phyloP scores from a whole-genome alignment of 2,888 invertebrate genomes.

The Hyposoter didymator region DNA sequence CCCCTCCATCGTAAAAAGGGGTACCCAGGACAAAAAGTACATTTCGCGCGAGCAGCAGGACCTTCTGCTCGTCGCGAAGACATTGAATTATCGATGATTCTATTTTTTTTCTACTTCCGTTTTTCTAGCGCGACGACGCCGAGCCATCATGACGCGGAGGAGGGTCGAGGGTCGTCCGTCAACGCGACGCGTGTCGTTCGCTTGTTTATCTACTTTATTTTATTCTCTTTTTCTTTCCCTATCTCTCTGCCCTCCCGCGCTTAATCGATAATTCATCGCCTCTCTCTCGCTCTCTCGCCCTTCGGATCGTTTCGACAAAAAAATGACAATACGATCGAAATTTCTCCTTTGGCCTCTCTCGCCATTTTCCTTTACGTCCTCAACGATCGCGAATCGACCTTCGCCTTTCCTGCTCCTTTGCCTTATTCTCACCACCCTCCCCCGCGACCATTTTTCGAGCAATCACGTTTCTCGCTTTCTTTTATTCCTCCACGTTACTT shows the following conservation, averaged over 20 bases:
- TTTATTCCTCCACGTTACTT: neutral
- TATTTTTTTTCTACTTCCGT: slow-evolving; percentile 20
- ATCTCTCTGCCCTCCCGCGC: too few species aligned
- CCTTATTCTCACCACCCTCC: too few species aligned
- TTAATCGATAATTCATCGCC: slow-evolving; percentile 57
- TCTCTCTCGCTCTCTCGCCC: neutral
- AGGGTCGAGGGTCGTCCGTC: slow-evolving; percentile 54
- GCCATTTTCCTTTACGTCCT: neutral
- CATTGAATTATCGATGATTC: slow-evolving; percentile 81
- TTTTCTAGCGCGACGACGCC: slow-evolving; percentile 35
- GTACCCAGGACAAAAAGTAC: neutral
- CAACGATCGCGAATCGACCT: neutral
- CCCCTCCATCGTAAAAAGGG: slow-evolving; percentile 30
- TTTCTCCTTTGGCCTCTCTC: slow-evolving; percentile 32
- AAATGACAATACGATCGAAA: slow-evolving; percentile 26
- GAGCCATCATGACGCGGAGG: slow-evolving; percentile 42
- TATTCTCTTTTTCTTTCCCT: slow-evolving; percentile 19
- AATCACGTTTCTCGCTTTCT: slow-evolving; percentile 58
- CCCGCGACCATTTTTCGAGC: too few species aligned
- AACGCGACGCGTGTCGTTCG: slow-evolving; percentile 59
- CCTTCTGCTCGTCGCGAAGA: slow-evolving; percentile 70
- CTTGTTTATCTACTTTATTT: slow-evolving; percentile 44
- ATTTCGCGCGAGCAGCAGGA: slow-evolving; percentile 61
- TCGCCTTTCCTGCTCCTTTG: neutral
- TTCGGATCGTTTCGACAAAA: neutral